Evolutionary conservation across 2,113 vertebrate species (phyloP), one percentile per base, ranked within the genome.

Genomic region (Campylomormyrus numenius): DNA sequence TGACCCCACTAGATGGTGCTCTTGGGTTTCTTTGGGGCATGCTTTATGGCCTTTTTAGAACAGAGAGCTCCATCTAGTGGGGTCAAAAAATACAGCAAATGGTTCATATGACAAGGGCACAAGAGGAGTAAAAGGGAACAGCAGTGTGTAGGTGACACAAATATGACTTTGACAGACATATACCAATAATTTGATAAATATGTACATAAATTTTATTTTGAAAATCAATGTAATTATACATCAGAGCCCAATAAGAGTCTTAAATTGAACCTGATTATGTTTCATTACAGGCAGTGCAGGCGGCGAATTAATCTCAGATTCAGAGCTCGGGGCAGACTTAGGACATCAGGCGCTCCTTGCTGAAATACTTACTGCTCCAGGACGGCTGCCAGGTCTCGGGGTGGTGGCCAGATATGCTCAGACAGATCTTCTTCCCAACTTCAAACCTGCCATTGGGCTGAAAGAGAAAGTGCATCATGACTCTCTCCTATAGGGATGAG

Each of bases 311-410:
- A n/a, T 19, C 21, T n/a, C 17, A 88, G 27, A 35, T 15, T 58
- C 31, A 3, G 87, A 58, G 35, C 13, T 88, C 2, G 39, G 11
- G 9, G 2, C 17, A 46, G 52, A 45, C 35, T 53, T 1, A 53
- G 15, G 15, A 52, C 3, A 85, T 42, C 87, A n/a, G 77, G 90
- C 94, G n/a, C 10, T 70, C 27, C n/a, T 70, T 31, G 2, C 62
- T 31, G n/a, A 6, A 70, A 70, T 70, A 99, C 98, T 96, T 93
- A 99, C 98, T 99, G 90, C 98, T 99, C 98, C 98, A 99, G 0
- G 98, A 99, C 7, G 98, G 98, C 92, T 99, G 98, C 98, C 98
- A 99, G 13, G 98, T 99, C 96, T 99, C 98, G 88, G 98, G 98
- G 93, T 99, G 98, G 94, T 99, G 98, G 83, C 98, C 98, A 90